These are phyloP conservation scores for Lepisosteus oculatus DNA, from an alignment of 2,113 vertebrate genomes.

Conservation along the genomic window DNA sequence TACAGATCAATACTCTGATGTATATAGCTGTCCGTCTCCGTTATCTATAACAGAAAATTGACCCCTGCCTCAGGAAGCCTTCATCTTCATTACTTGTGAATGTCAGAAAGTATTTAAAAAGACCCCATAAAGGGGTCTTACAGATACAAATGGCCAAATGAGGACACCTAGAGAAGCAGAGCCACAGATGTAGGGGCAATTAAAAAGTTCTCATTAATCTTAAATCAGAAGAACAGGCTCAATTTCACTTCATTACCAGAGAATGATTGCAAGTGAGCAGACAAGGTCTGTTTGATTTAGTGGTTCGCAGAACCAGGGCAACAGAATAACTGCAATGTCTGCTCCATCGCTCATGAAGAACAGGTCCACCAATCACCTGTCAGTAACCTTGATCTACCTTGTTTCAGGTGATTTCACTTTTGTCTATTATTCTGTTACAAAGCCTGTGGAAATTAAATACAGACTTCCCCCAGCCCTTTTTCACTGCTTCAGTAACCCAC, in stretches of 20 bases:
- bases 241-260: slow-evolving; percentile 38
- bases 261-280: slow-evolving; percentile 12
- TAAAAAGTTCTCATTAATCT: slow-evolving; percentile 21
- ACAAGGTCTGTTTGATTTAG: slow-evolving; percentile 44
- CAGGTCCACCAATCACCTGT: slow-evolving; percentile 74
- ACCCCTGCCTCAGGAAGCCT: background rate
- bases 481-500: slow-evolving; percentile 72
- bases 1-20: slow-evolving; percentile 9
- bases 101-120: slow-evolving; percentile 10
- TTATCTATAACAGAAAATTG: slow-evolving; percentile 6
- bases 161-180: slow-evolving; percentile 22
- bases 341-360: slow-evolving; percentile 53
- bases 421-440: slow-evolving; percentile 76
- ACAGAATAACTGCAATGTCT: slow-evolving; percentile 48
- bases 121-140: background rate
- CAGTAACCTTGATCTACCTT: slow-evolving; percentile 76
- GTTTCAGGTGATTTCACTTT: slow-evolving; percentile 78
- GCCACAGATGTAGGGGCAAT: slow-evolving; percentile 5
- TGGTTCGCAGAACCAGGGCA: slow-evolving; percentile 48
- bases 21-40: background rate
- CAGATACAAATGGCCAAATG: slow-evolving; percentile 9
- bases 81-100: slow-evolving; percentile 8
- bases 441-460: slow-evolving; percentile 81
- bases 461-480: slow-evolving; percentile 44
- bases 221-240: slow-evolving; percentile 22